Evolutionary conservation across 2,888 invertebrate genomes (phyloP).

Genomic region (Thysanoteuthis rhombus): DNA sequence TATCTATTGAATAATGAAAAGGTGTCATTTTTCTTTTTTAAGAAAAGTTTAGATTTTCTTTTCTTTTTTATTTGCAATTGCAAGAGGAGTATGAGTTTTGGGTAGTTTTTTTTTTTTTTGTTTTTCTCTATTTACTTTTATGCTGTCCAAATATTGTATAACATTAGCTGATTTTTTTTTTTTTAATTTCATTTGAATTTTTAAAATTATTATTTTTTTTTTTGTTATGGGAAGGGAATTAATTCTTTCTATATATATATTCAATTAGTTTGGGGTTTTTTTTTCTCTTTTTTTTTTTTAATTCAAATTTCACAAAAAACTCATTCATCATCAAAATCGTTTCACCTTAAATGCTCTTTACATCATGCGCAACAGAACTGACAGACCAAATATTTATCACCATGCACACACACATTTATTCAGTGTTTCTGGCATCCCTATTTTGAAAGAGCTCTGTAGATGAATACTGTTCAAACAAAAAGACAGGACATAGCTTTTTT

Average conservation of each 20-base stretch:
- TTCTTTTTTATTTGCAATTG: background rate
- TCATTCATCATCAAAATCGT: background rate
- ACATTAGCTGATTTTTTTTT: background rate
- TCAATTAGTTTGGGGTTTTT: background rate
- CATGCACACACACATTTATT: background rate
- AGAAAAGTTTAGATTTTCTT: background rate
- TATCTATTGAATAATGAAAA: background rate
- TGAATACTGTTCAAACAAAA: background rate
- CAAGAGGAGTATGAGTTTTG: background rate
- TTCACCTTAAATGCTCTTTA: background rate
- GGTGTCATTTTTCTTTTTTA: background rate
- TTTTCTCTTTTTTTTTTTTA: background rate
- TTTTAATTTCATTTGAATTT: background rate
- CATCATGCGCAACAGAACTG: background rate
- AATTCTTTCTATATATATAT: background rate
- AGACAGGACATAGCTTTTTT: background rate
- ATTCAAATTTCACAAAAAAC: background rate
- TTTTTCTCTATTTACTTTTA: background rate
- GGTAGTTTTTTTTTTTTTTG: background rate
- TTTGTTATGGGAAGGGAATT: background rate
- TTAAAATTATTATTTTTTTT: background rate
- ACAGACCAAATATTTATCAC: background rate
- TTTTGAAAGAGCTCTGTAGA: slow-evolving; percentile 12
- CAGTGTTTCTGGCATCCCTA: background rate
- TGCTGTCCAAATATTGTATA: background rate